These are phyloP conservation scores for Intellagama lesueurii DNA, from an alignment of 2,797 vertebrate species.

Conservation along the genomic window DNA sequence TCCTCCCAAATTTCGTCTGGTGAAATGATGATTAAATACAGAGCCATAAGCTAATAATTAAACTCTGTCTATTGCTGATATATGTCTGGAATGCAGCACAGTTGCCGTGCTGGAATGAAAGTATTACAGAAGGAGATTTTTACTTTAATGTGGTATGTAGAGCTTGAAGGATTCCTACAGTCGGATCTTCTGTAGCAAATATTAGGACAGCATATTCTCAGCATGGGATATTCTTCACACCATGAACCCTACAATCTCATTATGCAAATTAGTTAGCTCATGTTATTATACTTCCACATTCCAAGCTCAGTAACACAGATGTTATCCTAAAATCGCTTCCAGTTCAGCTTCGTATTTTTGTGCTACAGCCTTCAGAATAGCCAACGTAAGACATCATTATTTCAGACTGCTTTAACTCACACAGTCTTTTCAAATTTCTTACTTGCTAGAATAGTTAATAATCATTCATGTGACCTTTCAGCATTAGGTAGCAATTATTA, in stretches of 20 bases:
- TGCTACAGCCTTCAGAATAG: not conserved
- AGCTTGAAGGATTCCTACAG: slow-evolving; percentile 46
- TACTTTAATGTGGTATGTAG: slow-evolving; percentile 28
- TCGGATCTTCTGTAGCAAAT: slow-evolving; percentile 50
- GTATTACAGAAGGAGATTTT: slow-evolving; percentile 13
- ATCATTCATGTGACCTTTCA: not conserved
- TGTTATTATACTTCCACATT: slow-evolving; percentile 58
- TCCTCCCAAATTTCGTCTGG: slow-evolving; percentile 9
- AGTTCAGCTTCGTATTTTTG: not conserved
- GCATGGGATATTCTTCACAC: slow-evolving; percentile 45
- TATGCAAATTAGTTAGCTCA: slow-evolving; percentile 59
- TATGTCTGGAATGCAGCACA: slow-evolving; percentile 32
- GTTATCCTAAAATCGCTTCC: slow-evolving; percentile 36
- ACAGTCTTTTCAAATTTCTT: slow-evolving; percentile 9
- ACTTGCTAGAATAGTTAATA: slow-evolving; percentile 1
- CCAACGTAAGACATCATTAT: not conserved
- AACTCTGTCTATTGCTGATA: slow-evolving; percentile 30
- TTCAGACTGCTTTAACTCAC: slow-evolving; percentile 17
- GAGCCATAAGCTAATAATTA: slow-evolving; percentile 24
- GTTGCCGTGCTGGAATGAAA: slow-evolving; percentile 22
- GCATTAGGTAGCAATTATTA: not conserved
- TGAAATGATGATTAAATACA: slow-evolving; percentile 37
- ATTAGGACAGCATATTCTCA: slow-evolving; percentile 46
- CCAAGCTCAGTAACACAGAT: slow-evolving; percentile 56
- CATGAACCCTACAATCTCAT: slow-evolving; percentile 37